Base-by-base conservation (phyloP, 2,888 invertebrate genomes). In the Troides helena region DNA sequence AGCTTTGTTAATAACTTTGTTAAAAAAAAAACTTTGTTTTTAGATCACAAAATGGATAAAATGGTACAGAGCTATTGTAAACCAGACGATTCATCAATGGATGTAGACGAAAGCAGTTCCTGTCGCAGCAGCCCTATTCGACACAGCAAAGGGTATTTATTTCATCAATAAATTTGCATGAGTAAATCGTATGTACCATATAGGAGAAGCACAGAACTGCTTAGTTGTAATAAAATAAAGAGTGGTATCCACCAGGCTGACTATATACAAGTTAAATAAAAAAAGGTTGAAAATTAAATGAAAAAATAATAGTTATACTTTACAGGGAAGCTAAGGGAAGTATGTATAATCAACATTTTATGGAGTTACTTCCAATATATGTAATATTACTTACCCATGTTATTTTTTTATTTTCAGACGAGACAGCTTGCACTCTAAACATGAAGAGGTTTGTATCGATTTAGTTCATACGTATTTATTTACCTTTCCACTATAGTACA, bases 101-200 rank as follows among this genome's bases (percentile, higher is more conserved):
- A 88, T 8, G 81, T 85, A 0, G 88, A 88, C 25, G 84, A 85
- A 25, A 71, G 82, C 25, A 74, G 74, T 23, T 90, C 91, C 0
- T 84, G 81, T 56, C 78, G 90, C 65, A 91, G 91, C 74, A 87
- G 88, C 2, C 90, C 92, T 0, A 74, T 80, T 2, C 80, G 83
- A 59, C 77, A 77, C 2, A 85, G 81, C 64, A 83, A 75, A 77
- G 87, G 88, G 90, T 89, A 76, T 74, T 50, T 50, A 14, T 50
- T 50, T 50, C 17, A 14, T 10, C 8, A 39, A 10, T 39, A 39
- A 7, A 39, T 39, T 39, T 10, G 39, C 1, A 10, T 39, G 0
- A 10, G 7, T 39, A 7, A 39, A 39, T 39, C 39, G 36, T 39
- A 39, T 10, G 7, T 10, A 39, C 39, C 7, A 39, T 39, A 39